Base-by-base conservation (phyloP, 2,113 vertebrate species). In the Axis porcinus region DNA sequence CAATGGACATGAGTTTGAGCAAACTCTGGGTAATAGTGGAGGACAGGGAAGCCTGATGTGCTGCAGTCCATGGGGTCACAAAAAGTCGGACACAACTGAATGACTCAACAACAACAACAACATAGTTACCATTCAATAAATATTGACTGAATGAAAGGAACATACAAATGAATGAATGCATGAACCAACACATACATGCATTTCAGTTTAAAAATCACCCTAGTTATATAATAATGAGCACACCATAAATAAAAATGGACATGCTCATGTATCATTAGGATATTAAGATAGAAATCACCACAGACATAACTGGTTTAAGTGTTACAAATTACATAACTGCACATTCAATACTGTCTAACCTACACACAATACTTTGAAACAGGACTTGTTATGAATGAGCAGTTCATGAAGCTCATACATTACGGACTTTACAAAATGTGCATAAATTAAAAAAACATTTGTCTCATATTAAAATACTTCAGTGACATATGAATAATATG, bases 391-490 rank as follows among this genome's bases (percentile, higher is more conserved):
- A 97, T 91, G 45, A 98, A 98, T 57, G 85, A 92, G 33, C 23
- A 91, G 96, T 70, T 98, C 91, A 81, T 62, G 96, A 96, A 94
- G 89, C 33, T 64, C 96, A 64, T 57, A 93, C 60, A 89, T 40
- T 2, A 82, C 11, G 89, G 47, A 83, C 13, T 97, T 90, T 92
- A 95, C 82, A 95, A 98, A 97, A 94, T 23, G 95, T n/a, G 52
- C 33, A 89, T 90, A 94, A 76, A 81, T 97, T 95, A 98, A 98
- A 70, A 60, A 97, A 98, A 47, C 17, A 95, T 97, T 98, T 98
- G 87, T 97, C 62, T 52, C 97, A 94, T 6, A 64, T 92, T 97
- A 97, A 98, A 97, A 97, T 97, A 96, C 54, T 96, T 95, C 23
- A 50, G 89, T 91, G 96, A 87, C 52, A 89, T 95, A 96, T 50